Percentiles rank a stretch among this genome's conserved stretches.
Conservation (phyloP, 1,140 invertebrate genomes). For the Uloborus diversus region DNA sequence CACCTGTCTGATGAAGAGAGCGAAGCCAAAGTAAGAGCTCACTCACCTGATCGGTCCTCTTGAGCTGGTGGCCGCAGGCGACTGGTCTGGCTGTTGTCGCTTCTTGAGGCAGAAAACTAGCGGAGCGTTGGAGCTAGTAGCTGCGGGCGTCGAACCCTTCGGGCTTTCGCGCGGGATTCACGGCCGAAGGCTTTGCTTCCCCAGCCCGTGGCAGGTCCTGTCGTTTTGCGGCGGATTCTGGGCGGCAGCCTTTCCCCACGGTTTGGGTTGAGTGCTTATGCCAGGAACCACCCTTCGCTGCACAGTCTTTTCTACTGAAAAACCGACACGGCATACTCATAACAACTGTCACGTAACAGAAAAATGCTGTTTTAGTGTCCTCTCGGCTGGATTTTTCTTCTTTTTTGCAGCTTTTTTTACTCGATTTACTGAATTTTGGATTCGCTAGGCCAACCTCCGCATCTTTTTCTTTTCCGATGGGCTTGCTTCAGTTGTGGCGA, state of each 20-base stretch:
- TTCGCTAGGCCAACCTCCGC: constrained; percentile 29
- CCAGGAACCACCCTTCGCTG: constrained; percentile 50
- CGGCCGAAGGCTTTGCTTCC: not conserved
- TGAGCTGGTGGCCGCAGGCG: constrained; percentile 18
- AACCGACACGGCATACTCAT: constrained; percentile 20
- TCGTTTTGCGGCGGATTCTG: constrained; percentile 9
- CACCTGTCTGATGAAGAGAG: constrained; percentile 22
- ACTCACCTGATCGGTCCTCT: constrained; percentile 37
- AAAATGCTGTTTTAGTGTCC: constrained; percentile 37
- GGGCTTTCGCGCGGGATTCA: not conserved
- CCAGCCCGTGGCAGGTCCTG: not conserved
- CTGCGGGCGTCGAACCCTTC: not conserved
- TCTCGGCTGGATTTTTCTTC: not conserved
- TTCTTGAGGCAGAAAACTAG: constrained; percentile 25
- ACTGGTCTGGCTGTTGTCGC: constrained; percentile 6
- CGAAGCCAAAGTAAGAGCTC: constrained; percentile 31
- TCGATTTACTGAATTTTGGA: constrained; percentile 26
- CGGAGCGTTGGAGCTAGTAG: constrained; percentile 18
- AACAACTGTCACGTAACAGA: constrained; percentile 55
- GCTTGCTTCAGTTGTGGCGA: constrained; percentile 40
- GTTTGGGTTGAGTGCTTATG: constrained; percentile 44
- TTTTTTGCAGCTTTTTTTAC: not conserved
- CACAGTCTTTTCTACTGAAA: constrained; percentile 37
- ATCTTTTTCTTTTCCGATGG: constrained; percentile 19
- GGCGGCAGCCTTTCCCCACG: constrained; percentile 34